phyloP scores from a whole-genome alignment of 2,113 vertebrate genomes.

The Butorides virescens region DNA sequence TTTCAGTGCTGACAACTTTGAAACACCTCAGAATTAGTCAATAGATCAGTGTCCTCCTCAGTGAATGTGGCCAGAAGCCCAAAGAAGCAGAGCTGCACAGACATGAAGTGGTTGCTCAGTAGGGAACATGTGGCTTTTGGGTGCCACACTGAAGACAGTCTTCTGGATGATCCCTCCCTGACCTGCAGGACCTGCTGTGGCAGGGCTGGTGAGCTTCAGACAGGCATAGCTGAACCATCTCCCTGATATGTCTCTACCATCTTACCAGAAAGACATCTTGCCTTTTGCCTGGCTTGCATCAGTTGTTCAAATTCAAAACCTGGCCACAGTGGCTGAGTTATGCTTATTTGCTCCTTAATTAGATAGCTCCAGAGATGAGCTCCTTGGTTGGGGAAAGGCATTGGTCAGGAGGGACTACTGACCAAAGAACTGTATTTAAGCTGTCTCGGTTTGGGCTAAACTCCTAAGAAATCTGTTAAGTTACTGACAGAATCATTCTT shows the following conservation, averaged over 20 bases:
- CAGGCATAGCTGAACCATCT: not conserved
- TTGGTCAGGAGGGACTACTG: not conserved
- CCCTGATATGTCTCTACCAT: not conserved
- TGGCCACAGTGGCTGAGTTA: not conserved
- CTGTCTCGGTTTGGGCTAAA: not conserved
- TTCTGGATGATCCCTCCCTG: not conserved
- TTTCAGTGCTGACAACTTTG: not conserved
- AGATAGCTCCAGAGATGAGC: not conserved
- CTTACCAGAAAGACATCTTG: not conserved
- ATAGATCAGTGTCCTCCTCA: not conserved
- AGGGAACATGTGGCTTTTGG: not conserved
- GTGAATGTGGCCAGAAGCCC: not conserved
- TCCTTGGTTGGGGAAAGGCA: not conserved
- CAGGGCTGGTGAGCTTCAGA: not conserved
- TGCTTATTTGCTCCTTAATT: not conserved
- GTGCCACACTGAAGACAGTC: not conserved
- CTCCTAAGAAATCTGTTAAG: not conserved
- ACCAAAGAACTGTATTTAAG: not conserved
- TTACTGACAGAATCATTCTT: constrained; percentile 44
- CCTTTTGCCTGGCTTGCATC: not conserved
- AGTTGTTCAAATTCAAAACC: not conserved
- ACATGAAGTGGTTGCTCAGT: not conserved
- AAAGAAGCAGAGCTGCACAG: not conserved
- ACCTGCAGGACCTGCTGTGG: not conserved
- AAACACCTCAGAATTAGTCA: not conserved